phyloP scores from a whole-genome alignment of 2,797 vertebrate genomes.

The Scleropages formosus region DNA sequence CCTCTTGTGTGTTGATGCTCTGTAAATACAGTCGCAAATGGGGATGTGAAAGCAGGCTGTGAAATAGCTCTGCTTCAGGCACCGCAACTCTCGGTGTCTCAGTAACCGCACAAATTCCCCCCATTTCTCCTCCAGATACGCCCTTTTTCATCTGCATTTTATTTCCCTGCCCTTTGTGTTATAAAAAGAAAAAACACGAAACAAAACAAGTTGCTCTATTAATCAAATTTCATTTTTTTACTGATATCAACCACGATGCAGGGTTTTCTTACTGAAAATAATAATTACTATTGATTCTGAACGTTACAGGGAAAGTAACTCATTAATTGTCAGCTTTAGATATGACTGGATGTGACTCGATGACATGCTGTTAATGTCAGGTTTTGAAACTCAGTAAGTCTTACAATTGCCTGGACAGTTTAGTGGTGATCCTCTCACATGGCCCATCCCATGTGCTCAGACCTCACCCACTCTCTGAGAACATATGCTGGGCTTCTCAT shows the following conservation, averaged over 20 bases:
- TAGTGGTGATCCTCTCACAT: too few relatives aligned
- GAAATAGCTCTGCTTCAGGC: background rate
- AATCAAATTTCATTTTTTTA: background rate
- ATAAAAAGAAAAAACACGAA: background rate
- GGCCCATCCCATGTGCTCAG: too few relatives aligned
- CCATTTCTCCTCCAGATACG: background rate
- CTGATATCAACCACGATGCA: too few relatives aligned
- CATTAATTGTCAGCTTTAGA: too few relatives aligned
- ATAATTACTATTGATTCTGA: background rate
- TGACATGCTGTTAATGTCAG: too few relatives aligned
- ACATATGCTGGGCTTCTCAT: too few relatives aligned
- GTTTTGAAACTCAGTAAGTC: too few relatives aligned
- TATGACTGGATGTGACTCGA: too few relatives aligned
- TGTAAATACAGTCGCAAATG: conserved; percentile 16
- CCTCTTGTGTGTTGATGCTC: conserved; percentile 10
- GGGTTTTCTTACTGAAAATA: too few relatives aligned
- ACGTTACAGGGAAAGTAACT: background rate
- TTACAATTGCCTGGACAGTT: too few relatives aligned
- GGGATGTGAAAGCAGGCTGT: conserved; percentile 25
- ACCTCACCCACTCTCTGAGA: too few relatives aligned
- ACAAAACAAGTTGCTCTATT: conserved; percentile 7
- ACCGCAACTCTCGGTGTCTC: conserved; percentile 5
- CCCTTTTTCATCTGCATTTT: background rate
- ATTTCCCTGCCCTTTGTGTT: background rate
- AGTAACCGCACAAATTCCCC: conserved; percentile 8